Conservation (phyloP, 2,797 vertebrate species). For the Tenualosa ilisha region DNA sequence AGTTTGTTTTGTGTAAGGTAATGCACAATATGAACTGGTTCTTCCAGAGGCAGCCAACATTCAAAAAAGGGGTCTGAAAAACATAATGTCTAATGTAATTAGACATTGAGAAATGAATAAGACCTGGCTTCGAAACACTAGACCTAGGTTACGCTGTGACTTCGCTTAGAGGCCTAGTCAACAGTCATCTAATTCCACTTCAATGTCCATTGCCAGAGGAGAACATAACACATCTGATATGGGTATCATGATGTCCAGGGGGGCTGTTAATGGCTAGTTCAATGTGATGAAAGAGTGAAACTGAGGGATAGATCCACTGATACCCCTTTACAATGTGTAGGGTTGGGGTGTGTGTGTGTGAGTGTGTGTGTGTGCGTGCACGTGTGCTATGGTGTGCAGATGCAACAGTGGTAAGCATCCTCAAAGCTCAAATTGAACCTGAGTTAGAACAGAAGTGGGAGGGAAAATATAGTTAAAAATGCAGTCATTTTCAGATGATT, state of each 20-base stretch:
- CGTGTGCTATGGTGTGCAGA: neutral
- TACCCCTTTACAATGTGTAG: neutral
- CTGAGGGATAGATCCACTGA: conserved; percentile 21
- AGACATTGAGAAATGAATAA: neutral
- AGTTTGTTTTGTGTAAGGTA: too few relatives aligned
- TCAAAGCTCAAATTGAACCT: neutral
- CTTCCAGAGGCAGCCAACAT: neutral
- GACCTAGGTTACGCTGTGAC: neutral
- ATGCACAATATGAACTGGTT: too few relatives aligned
- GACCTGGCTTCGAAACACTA: neutral
- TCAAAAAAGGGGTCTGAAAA: neutral
- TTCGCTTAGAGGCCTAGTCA: conserved; percentile 5
- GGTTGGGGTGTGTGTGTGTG: neutral
- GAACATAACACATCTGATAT: conserved; percentile 44
- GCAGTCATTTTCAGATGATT: neutral
- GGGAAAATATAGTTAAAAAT: neutral
- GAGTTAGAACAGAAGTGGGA: neutral
- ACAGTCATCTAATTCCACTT: conserved; percentile 38
- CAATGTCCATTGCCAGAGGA: conserved; percentile 33
- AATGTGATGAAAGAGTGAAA: conserved; percentile 37
- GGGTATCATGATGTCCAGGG: conserved; percentile 39
- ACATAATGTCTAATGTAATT: neutral
- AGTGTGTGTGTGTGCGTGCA: conserved; percentile 5
- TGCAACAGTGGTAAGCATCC: neutral
- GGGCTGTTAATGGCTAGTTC: conserved; percentile 33